These are phyloP conservation scores for Seira sanloemensis DNA, from an alignment of 2,888 invertebrate genomes.

Conservation along the genomic window DNA sequence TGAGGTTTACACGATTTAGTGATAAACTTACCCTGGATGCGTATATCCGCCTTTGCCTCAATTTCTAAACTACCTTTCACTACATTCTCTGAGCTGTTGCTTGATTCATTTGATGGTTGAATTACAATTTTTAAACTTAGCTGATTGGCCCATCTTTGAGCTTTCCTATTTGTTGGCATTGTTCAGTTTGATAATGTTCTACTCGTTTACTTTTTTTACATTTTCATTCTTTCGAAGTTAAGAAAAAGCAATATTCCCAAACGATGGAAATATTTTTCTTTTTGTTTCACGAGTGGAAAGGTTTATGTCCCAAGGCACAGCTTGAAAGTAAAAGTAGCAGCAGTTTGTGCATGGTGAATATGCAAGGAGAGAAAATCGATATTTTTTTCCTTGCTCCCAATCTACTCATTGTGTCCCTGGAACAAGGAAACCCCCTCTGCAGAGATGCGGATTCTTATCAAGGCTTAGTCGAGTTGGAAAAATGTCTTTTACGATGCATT, in stretches of 20 bases:
- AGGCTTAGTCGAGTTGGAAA: neutral
- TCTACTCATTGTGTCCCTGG: neutral
- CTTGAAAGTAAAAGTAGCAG: neutral
- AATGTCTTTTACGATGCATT: neutral
- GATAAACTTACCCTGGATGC: conserved; percentile 34
- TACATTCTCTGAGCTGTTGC: conserved; percentile 6
- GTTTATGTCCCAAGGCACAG: no score
- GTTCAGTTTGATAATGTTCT: no score
- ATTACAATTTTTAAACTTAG: conserved; percentile 20
- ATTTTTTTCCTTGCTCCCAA: neutral
- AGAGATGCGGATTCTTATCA: neutral
- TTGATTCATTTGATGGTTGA: neutral
- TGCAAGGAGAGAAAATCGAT: neutral
- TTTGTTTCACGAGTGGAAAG: no score
- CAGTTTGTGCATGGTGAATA: no score
- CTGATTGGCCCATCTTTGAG: conserved; percentile 11
- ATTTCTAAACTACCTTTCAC: conserved; percentile 28
- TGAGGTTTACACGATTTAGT: neutral
- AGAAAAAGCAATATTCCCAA: no score
- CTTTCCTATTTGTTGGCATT: conserved; percentile 32
- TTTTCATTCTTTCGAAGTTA: no score
- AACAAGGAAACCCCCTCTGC: neutral
- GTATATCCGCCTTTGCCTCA: conserved; percentile 26
- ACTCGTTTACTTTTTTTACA: no score
- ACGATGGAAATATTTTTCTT: no score